Base-by-base conservation (phyloP, 2,113 vertebrate species). In the Corythornis cristatus region DNA sequence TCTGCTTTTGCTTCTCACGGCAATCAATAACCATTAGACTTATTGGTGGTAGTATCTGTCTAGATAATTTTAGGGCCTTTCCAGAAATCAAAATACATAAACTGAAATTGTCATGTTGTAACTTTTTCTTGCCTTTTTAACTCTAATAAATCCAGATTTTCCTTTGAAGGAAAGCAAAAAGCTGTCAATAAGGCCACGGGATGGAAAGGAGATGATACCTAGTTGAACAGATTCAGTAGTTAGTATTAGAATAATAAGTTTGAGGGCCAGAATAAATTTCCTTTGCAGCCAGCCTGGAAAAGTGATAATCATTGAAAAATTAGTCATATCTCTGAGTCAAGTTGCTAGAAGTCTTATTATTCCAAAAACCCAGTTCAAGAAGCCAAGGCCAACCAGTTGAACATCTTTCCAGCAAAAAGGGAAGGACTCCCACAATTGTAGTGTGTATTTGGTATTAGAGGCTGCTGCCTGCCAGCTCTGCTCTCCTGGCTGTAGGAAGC, bases 21-120 rank as follows among this genome's bases (percentile, higher is more conserved):
- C 64, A 89, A 94, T 96, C 94, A 94, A 96, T 96, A 95, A 76
- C 78, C 78, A 89, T 86, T 94, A 93, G 35, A 91, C 43, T 57
- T 83, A 67, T 62, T 84, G 64, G 65, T 87, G 50, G 42, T 83
- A 42, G 42, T 54, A 93, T 79, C 78, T 7, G 3, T 60, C 57
- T 62, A 54, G 58, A 31, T 91, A 80, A 91, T 89, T 89, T 61
- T 45, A 74, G 40, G 82, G 61, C 28, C 85, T 93, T 94, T 87
- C 84, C 83, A 78, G 78, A 90, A 86, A 92, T 83, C 50, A 60
- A 85, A 92, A 78, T n/a, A 64, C 11, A n/a, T 45, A 29, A 85
- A 77, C 17, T 9, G 12, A 68, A 84, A 57, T 35, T 64, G 60
- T 87, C 1, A 1, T 20, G 3, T 64, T 37, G 17, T 62, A 78